Conservation (phyloP, 1,140 invertebrate species). For the Brachionus manjavacas region DNA sequence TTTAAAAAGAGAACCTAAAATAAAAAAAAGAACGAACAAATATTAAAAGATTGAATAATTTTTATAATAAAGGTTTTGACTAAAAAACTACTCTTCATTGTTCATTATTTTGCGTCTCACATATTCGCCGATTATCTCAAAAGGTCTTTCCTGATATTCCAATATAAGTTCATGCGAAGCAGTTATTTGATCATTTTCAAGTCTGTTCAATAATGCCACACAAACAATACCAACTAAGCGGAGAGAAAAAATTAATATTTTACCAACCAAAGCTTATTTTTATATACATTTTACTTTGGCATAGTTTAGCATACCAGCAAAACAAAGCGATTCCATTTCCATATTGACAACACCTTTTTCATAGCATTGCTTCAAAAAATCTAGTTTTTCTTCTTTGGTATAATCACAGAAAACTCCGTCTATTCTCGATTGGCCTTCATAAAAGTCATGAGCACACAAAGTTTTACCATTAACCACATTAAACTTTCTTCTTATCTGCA, state of each 20-base stretch:
- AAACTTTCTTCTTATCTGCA: background rate
- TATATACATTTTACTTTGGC: slow-evolving; percentile 67
- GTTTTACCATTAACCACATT: slow-evolving; percentile 73
- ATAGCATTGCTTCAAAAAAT: slow-evolving; percentile 72
- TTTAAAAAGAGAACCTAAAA: background rate
- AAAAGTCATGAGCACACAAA: slow-evolving; percentile 93
- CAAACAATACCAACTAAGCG: slow-evolving; percentile 78
- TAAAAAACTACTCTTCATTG: slow-evolving; percentile 2
- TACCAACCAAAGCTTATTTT: background rate
- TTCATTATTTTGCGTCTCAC: slow-evolving; percentile 9
- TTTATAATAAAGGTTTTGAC: background rate
- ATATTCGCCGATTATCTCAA: slow-evolving; percentile 62
- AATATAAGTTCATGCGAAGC: slow-evolving; percentile 77
- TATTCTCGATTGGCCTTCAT: slow-evolving; percentile 86
- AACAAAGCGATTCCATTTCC: slow-evolving; percentile 91
- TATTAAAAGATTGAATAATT: no score
- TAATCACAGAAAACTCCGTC: slow-evolving; percentile 97
- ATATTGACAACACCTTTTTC: slow-evolving; percentile 83
- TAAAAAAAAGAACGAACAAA: background rate
- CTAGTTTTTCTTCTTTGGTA: slow-evolving; percentile 78
- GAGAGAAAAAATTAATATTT: background rate
- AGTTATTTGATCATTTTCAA: slow-evolving; percentile 84
- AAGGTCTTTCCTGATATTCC: slow-evolving; percentile 86
- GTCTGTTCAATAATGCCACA: slow-evolving; percentile 82
- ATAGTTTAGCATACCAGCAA: slow-evolving; percentile 85